Evolutionary conservation across 2,888 invertebrate species (phyloP).

Genomic region (Acanthosoma haemorrhoidale): DNA sequence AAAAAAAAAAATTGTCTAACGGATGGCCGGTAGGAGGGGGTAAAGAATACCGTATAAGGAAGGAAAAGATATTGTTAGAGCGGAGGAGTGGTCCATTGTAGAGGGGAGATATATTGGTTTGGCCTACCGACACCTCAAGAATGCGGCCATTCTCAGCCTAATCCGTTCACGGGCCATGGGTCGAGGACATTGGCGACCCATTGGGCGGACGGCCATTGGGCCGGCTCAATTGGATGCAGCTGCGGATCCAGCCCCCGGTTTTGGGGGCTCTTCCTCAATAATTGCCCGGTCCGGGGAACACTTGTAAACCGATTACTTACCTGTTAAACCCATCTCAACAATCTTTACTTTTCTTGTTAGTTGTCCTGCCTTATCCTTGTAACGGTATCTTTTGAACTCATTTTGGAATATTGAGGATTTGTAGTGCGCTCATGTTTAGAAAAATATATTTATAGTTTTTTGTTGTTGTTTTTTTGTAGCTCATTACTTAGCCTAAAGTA

Average conservation of each 20-base stretch:
- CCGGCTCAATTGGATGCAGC: background rate
- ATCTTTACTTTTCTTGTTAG: background rate
- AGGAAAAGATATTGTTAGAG: slow-evolving; percentile 1
- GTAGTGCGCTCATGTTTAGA: too few species aligned
- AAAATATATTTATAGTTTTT: too few species aligned
- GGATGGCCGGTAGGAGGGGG: slow-evolving; percentile 2
- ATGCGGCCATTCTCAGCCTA: slow-evolving; percentile 10
- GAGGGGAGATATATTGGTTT: background rate
- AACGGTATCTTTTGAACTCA: too few species aligned
- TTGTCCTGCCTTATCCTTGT: too few species aligned
- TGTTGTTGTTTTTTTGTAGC: too few species aligned
- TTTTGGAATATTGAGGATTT: too few species aligned
- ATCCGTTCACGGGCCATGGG: slow-evolving; percentile 10
- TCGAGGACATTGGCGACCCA: background rate
- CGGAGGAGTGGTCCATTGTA: slow-evolving; percentile 5
- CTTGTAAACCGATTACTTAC: slow-evolving; percentile 14
- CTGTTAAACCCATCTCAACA: slow-evolving; percentile 1
- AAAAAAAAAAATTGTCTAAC: background rate
- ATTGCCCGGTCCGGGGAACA: background rate
- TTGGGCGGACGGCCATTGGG: background rate
- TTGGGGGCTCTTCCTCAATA: slow-evolving; percentile 6
- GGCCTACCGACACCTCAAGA: slow-evolving; percentile 10
- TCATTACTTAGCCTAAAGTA: too few species aligned
- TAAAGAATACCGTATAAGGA: background rate
- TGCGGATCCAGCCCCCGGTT: background rate